phyloP scores from a whole-genome alignment of 2,888 invertebrate genomes.

The Chalcis sispes region DNA sequence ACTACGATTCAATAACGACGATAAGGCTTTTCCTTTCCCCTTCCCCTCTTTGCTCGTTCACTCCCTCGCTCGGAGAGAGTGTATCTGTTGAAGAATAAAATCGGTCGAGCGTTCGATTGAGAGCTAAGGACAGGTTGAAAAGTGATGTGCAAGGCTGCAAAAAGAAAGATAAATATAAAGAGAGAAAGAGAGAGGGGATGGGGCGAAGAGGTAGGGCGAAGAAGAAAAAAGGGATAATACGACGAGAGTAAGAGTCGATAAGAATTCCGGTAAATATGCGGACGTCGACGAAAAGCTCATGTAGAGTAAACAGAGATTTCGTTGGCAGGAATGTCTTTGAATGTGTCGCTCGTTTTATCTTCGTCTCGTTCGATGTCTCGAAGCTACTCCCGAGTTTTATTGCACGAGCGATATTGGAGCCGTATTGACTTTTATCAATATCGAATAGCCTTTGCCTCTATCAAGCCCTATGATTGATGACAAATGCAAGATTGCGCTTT shows the following conservation, averaged over 20 bases:
- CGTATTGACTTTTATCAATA: constrained; percentile 48
- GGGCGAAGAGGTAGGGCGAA: not conserved
- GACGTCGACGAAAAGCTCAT: constrained; percentile 36
- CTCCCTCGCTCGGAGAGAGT: not conserved
- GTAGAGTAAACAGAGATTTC: constrained; percentile 23
- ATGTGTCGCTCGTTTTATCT: constrained; percentile 1
- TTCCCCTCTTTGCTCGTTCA: constrained; percentile 3
- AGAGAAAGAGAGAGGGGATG: not conserved
- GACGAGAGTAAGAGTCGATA: constrained; percentile 24
- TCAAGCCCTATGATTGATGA: constrained; percentile 37
- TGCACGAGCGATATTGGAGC: constrained; percentile 39
- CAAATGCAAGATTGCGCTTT: constrained; percentile 54
- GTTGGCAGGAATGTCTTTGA: constrained; percentile 31
- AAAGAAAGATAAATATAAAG: constrained; percentile 4
- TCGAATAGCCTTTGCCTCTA: constrained; percentile 19
- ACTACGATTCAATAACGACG: constrained; percentile 56
- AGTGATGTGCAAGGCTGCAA: not conserved
- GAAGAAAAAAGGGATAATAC: constrained; percentile 13
- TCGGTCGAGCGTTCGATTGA: constrained; percentile 45
- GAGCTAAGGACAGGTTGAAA: constrained; percentile 27
- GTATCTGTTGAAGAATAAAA: constrained; percentile 51
- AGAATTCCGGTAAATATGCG: constrained; percentile 55
- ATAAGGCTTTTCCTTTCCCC: constrained; percentile 41
- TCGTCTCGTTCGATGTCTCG: not conserved
- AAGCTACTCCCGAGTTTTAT: constrained; percentile 40